A percentile compares a stretch with the other conserved stretches of the same genome.
phyloP scores from a whole-genome alignment of 2,888 invertebrate species.

The Galeruca laticollis region DNA sequence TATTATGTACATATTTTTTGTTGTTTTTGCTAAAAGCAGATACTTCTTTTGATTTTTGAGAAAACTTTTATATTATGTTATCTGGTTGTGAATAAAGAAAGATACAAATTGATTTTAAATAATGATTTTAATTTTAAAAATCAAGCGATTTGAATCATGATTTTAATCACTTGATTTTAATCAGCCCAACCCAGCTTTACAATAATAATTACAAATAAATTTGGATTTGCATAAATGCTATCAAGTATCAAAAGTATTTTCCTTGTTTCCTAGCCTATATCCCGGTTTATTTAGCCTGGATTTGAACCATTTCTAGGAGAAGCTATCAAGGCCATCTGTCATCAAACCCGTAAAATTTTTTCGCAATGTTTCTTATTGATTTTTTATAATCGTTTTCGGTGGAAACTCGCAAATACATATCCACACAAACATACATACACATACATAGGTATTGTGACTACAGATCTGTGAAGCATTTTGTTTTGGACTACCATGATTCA shows the following conservation, averaged over 20 bases:
- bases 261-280: slow-evolving; percentile 57
- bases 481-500: slow-evolving; percentile 54
- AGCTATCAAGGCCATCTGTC: slow-evolving; percentile 50
- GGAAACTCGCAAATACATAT: slow-evolving; percentile 41
- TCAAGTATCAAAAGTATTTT: background rate
- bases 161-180: no score
- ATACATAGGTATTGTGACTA: background rate
- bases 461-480: slow-evolving; percentile 48
- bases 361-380: slow-evolving; percentile 16
- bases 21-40: no score
- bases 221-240: background rate
- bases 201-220: no score
- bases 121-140: no score
- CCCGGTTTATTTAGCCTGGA: slow-evolving; percentile 54
- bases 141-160: no score
- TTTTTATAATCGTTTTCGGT: slow-evolving; percentile 18
- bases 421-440: slow-evolving; percentile 13
- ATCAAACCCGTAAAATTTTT: slow-evolving; percentile 46
- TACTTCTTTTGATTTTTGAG: no score
- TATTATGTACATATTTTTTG: no score
- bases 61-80: no score
- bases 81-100: no score
- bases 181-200: no score
- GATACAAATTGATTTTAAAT: no score
- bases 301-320: slow-evolving; percentile 36